These are phyloP conservation scores for Cerastis rubricosa DNA, from an alignment of 2,888 invertebrate species.

Conservation along the genomic window DNA sequence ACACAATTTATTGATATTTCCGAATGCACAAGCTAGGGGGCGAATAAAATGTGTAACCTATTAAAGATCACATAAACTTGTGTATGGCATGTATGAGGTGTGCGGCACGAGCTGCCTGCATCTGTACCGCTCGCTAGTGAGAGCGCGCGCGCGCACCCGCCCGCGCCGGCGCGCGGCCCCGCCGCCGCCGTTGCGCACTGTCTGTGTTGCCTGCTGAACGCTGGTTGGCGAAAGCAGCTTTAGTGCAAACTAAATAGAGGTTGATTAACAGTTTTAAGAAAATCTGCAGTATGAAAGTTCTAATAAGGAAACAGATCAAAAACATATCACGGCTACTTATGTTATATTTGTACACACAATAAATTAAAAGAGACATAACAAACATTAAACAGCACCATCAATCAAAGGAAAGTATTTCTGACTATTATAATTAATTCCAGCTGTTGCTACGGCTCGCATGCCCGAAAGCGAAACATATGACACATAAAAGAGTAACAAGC, in stretches of 20 bases:
- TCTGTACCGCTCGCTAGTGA: constrained; percentile 52
- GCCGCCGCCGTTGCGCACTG: too few relatives aligned
- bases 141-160: constrained; percentile 12
- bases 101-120: constrained; percentile 32
- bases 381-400: constrained; percentile 13
- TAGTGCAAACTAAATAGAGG: background rate
- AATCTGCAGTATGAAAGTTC: background rate
- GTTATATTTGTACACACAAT: constrained; percentile 11
- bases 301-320: background rate
- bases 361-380: constrained; percentile 10
- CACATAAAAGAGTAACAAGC: constrained; percentile 31
- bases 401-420: constrained; percentile 15
- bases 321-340: background rate
- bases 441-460: constrained; percentile 13
- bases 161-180: too few relatives aligned
- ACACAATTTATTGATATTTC: constrained; percentile 17
- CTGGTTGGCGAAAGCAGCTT: too few relatives aligned
- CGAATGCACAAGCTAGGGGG: background rate
- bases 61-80: background rate
- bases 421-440: constrained; percentile 19
- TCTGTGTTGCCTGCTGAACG: background rate
- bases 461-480: constrained; percentile 17
- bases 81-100: background rate
- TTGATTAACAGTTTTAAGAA: background rate
- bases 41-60: background rate